phyloP scores from a whole-genome alignment of 2,888 invertebrate species.

The Lordiphosa fenestrarum region DNA sequence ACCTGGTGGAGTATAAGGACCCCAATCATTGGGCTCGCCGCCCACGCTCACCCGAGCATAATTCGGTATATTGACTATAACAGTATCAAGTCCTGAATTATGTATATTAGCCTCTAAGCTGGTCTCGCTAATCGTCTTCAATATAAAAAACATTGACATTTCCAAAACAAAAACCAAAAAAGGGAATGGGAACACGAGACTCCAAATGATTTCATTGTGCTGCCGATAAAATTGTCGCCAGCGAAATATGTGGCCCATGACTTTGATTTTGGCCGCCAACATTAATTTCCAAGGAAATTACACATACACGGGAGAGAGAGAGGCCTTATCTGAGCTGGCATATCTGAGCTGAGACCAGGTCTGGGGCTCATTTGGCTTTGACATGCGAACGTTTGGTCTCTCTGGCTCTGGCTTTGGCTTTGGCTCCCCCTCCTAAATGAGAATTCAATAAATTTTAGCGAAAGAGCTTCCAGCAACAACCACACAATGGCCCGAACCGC shows the following conservation, averaged over 20 bases:
- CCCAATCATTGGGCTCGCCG: constrained; percentile 3
- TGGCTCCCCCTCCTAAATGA: constrained; percentile 59
- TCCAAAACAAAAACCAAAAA: constrained; percentile 52
- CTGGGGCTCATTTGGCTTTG: constrained; percentile 54
- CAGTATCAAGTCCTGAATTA: background rate
- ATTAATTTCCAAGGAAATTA: constrained; percentile 72
- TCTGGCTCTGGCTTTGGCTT: constrained; percentile 7
- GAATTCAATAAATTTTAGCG: constrained; percentile 77
- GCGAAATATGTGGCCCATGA: constrained; percentile 61
- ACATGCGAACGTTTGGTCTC: constrained; percentile 49
- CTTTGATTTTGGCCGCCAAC: constrained; percentile 77
- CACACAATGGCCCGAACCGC: constrained; percentile 51
- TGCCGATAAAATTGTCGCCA: constrained; percentile 79
- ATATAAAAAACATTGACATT: constrained; percentile 57
- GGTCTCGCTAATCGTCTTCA: constrained; percentile 14
- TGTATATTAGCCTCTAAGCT: constrained; percentile 5
- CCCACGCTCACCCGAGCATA: background rate
- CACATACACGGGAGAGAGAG: constrained; percentile 44
- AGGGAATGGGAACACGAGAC: constrained; percentile 9
- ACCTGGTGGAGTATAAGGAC: background rate
- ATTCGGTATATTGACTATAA: background rate
- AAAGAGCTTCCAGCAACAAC: constrained; percentile 46
- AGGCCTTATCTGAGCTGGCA: constrained; percentile 67
- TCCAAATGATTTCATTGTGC: constrained; percentile 72
- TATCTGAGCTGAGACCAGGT: constrained; percentile 50